Evolutionary conservation across 2,888 invertebrate species (phyloP).

Genomic region (Augochlorella aurata): DNA sequence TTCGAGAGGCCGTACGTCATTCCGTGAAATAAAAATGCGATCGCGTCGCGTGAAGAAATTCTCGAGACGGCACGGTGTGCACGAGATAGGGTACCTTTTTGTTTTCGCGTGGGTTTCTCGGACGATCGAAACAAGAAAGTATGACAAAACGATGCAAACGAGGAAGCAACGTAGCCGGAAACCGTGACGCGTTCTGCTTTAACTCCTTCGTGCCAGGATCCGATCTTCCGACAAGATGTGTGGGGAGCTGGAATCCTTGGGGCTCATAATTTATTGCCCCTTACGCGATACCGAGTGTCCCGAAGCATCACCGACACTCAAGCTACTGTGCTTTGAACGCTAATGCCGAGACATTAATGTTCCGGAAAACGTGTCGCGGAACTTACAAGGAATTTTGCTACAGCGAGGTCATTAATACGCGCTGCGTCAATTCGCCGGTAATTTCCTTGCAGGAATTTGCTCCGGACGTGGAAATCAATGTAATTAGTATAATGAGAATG

Average conservation of each 20-base stretch:
- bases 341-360: slow-evolving; percentile 9
- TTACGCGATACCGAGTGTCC: slow-evolving; percentile 27
- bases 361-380: slow-evolving; percentile 3
- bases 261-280: slow-evolving; percentile 42
- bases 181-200: slow-evolving; percentile 45
- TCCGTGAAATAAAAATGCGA: neutral
- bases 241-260: slow-evolving; percentile 45
- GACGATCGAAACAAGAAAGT: slow-evolving; percentile 4
- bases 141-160: slow-evolving; percentile 34
- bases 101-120: neutral
- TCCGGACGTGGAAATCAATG: neutral
- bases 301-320: slow-evolving; percentile 29
- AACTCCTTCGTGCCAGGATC: slow-evolving; percentile 43
- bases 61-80: neutral
- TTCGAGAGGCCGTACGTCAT: too few relatives aligned
- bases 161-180: slow-evolving; percentile 5
- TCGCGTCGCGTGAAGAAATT: neutral
- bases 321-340: slow-evolving; percentile 27
- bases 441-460: neutral
- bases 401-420: neutral
- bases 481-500: neutral
- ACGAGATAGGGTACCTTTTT: neutral
- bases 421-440: neutral
- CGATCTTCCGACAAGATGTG: slow-evolving; percentile 50
- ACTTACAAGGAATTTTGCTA: neutral